phyloP scores from a whole-genome alignment of 2,888 invertebrate species.

The Abrostola tripartita region DNA sequence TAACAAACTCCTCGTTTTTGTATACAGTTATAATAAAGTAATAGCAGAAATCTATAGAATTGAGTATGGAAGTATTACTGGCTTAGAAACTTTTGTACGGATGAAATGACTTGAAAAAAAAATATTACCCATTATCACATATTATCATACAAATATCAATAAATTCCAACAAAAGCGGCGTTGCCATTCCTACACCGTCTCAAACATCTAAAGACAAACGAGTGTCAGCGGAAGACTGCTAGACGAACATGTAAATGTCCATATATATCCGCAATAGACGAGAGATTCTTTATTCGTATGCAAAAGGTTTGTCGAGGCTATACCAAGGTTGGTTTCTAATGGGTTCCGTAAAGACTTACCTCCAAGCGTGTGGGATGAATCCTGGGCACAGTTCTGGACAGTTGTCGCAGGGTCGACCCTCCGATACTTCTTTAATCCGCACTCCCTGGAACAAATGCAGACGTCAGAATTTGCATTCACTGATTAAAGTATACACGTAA shows the following conservation, averaged over 20 bases:
- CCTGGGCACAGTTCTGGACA: slow-evolving; percentile 95
- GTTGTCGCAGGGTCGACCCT: slow-evolving; percentile 95
- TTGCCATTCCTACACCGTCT: no score
- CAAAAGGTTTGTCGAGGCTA: slow-evolving; percentile 27
- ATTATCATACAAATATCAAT: no score
- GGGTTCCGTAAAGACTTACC: slow-evolving; percentile 89
- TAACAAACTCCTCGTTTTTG: no score
- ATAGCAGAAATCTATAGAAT: no score
- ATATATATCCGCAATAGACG: slow-evolving; percentile 19
- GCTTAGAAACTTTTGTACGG: no score
- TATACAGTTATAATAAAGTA: no score
- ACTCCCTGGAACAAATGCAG: slow-evolving; percentile 91
- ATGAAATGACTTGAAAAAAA: no score
- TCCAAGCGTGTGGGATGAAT: slow-evolving; percentile 95
- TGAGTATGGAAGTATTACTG: no score
- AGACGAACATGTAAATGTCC: slow-evolving; percentile 35
- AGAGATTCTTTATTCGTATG: slow-evolving; percentile 52
- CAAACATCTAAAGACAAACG: no score
- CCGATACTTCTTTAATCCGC: slow-evolving; percentile 95
- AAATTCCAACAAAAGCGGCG: no score
- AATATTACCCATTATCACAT: no score
- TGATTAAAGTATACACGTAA: neutral
- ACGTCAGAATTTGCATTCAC: slow-evolving; percentile 5
- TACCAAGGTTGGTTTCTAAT: slow-evolving; percentile 46
- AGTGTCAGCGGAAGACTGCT: no score